A percentile compares a stretch with the other conserved stretches of the same genome.
These are phyloP conservation scores for Pelochelys cantorii DNA, from an alignment of 2,797 vertebrate genomes.

Conservation along the genomic window DNA sequence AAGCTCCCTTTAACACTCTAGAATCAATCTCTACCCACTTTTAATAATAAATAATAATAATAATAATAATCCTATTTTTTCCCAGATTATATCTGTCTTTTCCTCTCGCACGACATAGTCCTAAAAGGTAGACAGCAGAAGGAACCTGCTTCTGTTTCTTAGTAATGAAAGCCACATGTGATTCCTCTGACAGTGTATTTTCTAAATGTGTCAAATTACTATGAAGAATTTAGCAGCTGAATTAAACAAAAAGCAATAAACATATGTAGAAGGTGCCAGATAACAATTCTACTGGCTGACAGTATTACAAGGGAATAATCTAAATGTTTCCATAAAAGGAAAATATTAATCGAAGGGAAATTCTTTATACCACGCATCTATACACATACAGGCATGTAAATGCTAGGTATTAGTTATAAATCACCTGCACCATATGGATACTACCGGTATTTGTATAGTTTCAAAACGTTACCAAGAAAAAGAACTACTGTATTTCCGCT, in stretches of 20 bases:
- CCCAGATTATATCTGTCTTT: background rate
- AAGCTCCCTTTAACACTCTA: no score
- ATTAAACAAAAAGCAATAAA: background rate
- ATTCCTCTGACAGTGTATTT: conserved; percentile 13
- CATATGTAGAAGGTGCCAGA: background rate
- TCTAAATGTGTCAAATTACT: background rate
- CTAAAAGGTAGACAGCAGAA: background rate
- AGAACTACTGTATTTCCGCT: background rate
- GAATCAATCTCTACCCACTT: background rate
- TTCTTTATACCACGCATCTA: background rate
- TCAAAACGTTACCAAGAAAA: background rate
- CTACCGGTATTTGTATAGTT: accelerated
- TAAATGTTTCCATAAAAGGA: background rate
- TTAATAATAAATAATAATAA: background rate
- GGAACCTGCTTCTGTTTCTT: background rate
- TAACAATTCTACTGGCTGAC: background rate
- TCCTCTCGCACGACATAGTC: background rate
- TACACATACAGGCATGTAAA: background rate
- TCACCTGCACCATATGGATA: background rate
- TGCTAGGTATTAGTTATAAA: background rate
- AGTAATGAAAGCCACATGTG: background rate
- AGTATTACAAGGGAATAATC: background rate
- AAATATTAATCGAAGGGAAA: background rate
- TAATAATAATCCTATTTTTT: background rate
- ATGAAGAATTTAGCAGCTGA: background rate